Evolutionary conservation across 2,888 invertebrate species (phyloP), one percentile per base, ranked within the genome.

Genomic region (Troides aeacus): DNA sequence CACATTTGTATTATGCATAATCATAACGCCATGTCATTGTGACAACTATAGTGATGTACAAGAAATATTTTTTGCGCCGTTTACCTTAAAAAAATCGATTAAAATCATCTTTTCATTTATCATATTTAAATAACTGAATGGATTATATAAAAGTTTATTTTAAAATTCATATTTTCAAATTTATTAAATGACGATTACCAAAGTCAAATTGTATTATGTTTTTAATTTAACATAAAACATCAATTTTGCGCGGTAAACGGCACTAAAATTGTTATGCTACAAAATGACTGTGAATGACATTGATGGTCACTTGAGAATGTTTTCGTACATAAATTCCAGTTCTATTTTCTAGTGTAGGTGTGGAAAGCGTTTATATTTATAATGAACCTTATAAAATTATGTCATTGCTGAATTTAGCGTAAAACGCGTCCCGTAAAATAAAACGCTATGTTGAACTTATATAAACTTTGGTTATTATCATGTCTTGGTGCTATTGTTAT

Each of bases 381-480:
- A 85, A 85, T 85, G 84, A 82, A 83, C 82, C 77, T 76, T 74
- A 79, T 82, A 74, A 75, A 84, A 85, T 80, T 84, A 85, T 83
- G 81, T 72, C 82, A 85, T 82, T 84, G 81, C 79, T 81, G 80
- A 77, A 79, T 79, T 78, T 77, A 77, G 79, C 77, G 79, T 85
- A 81, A 77, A 79, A 75, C 73, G 73, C 76, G n/a, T 12, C 77
- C 78, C 74, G 75, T 76, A 23, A 42, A 18, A 73, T 74, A 74
- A 77, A 75, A 77, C 84, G 84, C 84, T 82, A 92, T 92, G 92
- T 88, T 88, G 83, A 91, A 90, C 84, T 77, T 91, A 73, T 88
- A 90, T 78, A 92, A 90, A 83, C 79, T 91, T 82, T 92, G 90
- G 86, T 78, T 92, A 73, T 84, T 92, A 79, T 87, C 88, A 68